Conservation (phyloP, 1,140 invertebrate species). For the Drosophila yakuba region DNA sequence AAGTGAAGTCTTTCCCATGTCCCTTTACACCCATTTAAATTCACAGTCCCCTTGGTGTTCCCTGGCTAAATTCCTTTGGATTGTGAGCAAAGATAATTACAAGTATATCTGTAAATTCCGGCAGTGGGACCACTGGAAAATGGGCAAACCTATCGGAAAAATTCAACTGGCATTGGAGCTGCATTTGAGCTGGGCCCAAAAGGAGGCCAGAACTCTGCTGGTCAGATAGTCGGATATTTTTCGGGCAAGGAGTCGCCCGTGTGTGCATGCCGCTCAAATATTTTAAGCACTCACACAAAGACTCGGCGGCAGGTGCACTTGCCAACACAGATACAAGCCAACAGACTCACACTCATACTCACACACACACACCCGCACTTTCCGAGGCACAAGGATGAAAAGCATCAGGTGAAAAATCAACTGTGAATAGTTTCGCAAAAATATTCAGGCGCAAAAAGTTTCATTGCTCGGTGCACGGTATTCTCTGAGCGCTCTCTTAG, state of each 20-base stretch:
- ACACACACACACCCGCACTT: conserved; percentile 1
- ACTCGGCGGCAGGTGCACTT: conserved; percentile 14
- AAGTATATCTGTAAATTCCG: conserved; percentile 8
- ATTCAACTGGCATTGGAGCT: conserved; percentile 18
- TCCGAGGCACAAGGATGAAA: conserved; percentile 43
- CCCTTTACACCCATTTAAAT: background rate
- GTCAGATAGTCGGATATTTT: conserved; percentile 46
- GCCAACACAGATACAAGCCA: conserved; percentile 14
- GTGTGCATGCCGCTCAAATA: conserved; percentile 63
- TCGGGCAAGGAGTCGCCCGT: background rate
- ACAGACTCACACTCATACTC: conserved; percentile 19
- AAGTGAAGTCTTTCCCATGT: background rate
- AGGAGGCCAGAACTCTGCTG: conserved; percentile 31
- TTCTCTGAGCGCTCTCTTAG: conserved; percentile 30
- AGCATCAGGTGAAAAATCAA: conserved; percentile 83
- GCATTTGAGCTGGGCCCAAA: conserved; percentile 54
- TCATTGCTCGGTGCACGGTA: conserved; percentile 61
- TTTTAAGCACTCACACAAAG: conserved; percentile 66
- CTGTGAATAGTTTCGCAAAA: conserved; percentile 80
- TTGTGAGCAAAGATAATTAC: background rate
- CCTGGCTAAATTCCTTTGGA: background rate
- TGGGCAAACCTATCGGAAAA: background rate
- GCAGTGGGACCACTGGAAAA: background rate
- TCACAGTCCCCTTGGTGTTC: background rate
- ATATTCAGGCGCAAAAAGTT: conserved; percentile 81